Base-by-base conservation (phyloP, 2,888 invertebrate species). In the Hypomecis punctinalis region DNA sequence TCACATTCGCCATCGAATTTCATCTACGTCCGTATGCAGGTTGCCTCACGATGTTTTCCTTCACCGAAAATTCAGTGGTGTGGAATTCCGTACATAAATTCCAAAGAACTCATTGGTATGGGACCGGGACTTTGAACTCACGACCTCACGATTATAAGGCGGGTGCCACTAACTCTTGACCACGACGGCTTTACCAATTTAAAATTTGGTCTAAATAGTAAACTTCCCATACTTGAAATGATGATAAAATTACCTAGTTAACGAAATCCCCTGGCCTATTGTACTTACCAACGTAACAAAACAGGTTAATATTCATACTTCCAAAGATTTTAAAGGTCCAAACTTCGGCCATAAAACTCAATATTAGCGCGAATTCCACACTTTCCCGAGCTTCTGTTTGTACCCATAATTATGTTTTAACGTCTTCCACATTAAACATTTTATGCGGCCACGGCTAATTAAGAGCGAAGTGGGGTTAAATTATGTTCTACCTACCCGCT, bases 361-460 rank as follows among this genome's bases (percentile, higher is more conserved):
- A 54, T 66, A 49, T 58, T 49, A 61, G 33, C 48, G 45, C 52
- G 51, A 46, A 60, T 47, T 64, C 49, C 40, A 60, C 55, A 60
- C 54, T 64, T 64, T 36, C 35, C n/a, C 45, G 49, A 13, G 42
- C 51, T 70, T 64, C 66, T 69, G 70, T 66, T 66, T 72, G 66
- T 69, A 35, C 64, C 58, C 70, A 68, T 76, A 74, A 77, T 70
- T 78, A 79, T 68, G 73, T 72, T 76, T 76, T 77, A 76, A 79
- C 69, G 71, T 73, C 70, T 76, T 40, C 67, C 53, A 62, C 77
- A 69, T 81, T 76, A 79, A 81, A 76, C 71, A 75, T 81, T 81
- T 80, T 73, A 80, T 71, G 78, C 64, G 61, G 63, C 51, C 68
- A 66, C 71, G 68, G 64, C 74, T 80, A 76, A 77, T 77, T 75